Evolutionary conservation across 2,888 invertebrate genomes (phyloP).

Genomic region (Volucella inflata): DNA sequence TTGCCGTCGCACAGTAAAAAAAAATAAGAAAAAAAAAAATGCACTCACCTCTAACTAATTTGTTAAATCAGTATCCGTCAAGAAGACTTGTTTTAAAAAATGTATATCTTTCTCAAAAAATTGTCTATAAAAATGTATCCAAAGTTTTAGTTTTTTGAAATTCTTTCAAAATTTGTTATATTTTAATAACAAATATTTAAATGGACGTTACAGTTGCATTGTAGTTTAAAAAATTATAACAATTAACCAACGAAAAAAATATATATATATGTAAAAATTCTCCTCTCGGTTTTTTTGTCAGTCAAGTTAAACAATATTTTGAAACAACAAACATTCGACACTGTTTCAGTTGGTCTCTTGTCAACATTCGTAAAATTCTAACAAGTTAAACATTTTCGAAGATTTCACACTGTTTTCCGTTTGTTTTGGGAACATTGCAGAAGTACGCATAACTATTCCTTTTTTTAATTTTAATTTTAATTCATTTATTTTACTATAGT

Average conservation of each 20-base stretch:
- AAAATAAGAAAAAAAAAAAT: not conserved
- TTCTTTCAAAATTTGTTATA: conserved; percentile 6
- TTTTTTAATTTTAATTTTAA: conserved; percentile 28
- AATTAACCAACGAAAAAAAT: not conserved
- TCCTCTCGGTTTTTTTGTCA: not conserved
- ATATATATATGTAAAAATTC: no score
- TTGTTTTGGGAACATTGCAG: conserved; percentile 45
- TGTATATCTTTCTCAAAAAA: conserved; percentile 34
- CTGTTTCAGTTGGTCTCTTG: not conserved
- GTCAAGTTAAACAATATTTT: not conserved
- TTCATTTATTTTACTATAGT: conserved; percentile 29
- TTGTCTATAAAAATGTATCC: conserved; percentile 63
- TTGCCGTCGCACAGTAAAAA: not conserved
- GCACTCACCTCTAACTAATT: conserved; percentile 23
- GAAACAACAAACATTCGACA: not conserved
- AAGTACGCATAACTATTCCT: conserved; percentile 19
- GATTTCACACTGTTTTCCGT: conserved; percentile 7
- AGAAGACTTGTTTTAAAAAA: conserved; percentile 16
- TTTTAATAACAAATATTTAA: conserved; percentile 38
- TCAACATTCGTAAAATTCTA: conserved; percentile 38
- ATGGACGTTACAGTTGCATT: conserved; percentile 57
- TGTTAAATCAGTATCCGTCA: conserved; percentile 50
- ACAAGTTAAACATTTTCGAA: conserved; percentile 41
- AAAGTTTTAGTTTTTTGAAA: conserved; percentile 36
- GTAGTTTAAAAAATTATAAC: not conserved